Base-by-base conservation (phyloP, 2,888 invertebrate species). In the Hydropsyche betteni region DNA sequence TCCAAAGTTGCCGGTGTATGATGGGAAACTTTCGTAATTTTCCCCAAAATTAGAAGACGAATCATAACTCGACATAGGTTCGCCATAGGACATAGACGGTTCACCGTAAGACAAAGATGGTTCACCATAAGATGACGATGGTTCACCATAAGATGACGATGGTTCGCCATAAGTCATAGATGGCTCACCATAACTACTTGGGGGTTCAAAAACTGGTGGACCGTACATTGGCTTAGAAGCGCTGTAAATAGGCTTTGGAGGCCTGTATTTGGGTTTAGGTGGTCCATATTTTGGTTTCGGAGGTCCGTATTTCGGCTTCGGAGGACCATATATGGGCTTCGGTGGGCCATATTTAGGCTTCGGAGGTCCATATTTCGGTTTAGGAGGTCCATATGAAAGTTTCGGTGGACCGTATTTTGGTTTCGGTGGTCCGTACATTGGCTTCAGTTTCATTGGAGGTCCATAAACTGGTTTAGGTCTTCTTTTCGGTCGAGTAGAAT, bases 371-470 rank as follows among this genome's bases (percentile, higher is more conserved):
- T 78, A 77, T 10, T 79, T 78, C 53, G 75, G 72, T 68, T 80
- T 81, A 10, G 82, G 81, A 33, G 83, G 82, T 5, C 82, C 81
- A 77, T 83, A 82, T n/a, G 79, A 78, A 5, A 80, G 80, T 72
- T 80, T 80, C 24, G 81, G 80, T 69, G 80, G 81, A 6, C 81
- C 81, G 77, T 82, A 83, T 77, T 77, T 80, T 69, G 80, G 81
- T 80, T 80, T 81, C 55, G 82, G 81, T 61, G 79, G 81, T 8
- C 77, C 74, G 64, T 78, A 76, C 34, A 51, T 51, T 68, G 76
- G 69, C 74, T 68, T 77, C 80, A 80, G 80, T 6, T 71, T 74
- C 76, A 78, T 36, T 61, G 80, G 80, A 5, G 80, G 78, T 0
- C 79, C 80, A 58, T 80, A 78, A 8, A 78, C 14, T 51, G 75